phyloP scores from a whole-genome alignment of 2,797 vertebrate species.

The Pseudopleuronectes americanus region DNA sequence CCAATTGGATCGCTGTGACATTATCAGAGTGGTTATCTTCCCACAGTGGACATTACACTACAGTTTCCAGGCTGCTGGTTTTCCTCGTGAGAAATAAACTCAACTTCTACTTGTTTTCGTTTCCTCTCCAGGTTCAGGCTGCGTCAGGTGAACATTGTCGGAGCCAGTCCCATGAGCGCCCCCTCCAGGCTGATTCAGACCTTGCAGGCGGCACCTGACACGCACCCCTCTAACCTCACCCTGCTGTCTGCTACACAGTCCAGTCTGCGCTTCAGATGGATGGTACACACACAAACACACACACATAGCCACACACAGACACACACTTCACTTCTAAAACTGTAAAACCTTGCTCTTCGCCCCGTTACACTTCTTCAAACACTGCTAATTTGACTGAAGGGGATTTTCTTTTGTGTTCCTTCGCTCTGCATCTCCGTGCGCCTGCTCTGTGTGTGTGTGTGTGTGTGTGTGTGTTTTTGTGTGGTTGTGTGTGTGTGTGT shows the following conservation, averaged over 20 bases:
- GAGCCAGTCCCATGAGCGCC: constrained; percentile 87
- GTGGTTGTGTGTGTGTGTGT: constrained; percentile 2
- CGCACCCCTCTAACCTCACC: constrained; percentile 87
- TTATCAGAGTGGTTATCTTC: too few relatives aligned
- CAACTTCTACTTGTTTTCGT: neutral
- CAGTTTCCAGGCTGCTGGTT: too few relatives aligned
- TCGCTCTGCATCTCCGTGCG: constrained; percentile 2
- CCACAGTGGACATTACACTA: neutral
- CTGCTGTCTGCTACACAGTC: constrained; percentile 91
- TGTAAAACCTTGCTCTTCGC: neutral
- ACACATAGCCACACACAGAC: constrained; percentile 2
- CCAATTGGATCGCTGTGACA: too few relatives aligned
- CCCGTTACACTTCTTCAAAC: constrained; percentile 27
- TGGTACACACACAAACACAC: constrained; percentile 75
- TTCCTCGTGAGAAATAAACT: neutral
- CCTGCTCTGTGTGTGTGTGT: constrained; percentile 15
- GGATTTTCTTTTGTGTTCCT: constrained; percentile 26
- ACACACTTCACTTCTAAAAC: constrained; percentile 14
- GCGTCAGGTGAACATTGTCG: constrained; percentile 92
- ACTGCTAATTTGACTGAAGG: constrained; percentile 17
- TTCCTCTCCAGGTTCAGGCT: constrained; percentile 88
- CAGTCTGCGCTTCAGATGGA: constrained; percentile 91
- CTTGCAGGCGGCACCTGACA: constrained; percentile 91
- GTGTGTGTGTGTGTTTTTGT: constrained; percentile 7
- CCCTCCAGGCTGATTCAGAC: constrained; percentile 94